A percentile compares a stretch with the other conserved stretches of the same genome.
Evolutionary conservation across 1,140 invertebrate genomes (phyloP).

Genomic region (Drosophila pseudoananassae): DNA sequence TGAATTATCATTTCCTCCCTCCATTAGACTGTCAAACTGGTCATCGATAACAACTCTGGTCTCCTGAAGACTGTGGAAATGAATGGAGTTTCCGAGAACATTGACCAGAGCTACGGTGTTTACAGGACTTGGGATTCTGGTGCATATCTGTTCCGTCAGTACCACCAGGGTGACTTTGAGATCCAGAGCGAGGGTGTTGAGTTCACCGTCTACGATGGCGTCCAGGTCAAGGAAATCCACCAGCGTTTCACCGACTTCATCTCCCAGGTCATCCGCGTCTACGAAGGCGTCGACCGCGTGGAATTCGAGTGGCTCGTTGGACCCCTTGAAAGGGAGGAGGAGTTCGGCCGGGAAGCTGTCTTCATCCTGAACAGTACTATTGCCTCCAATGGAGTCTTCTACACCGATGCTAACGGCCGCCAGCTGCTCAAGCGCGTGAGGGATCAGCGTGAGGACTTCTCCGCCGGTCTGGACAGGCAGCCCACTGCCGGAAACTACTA

Average conservation of each 20-base stretch:
- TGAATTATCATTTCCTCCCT: neutral
- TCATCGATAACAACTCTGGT: constrained; percentile 74
- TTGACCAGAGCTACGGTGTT: constrained; percentile 90
- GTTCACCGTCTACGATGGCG: constrained; percentile 86
- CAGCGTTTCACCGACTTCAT: constrained; percentile 91
- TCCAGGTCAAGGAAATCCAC: constrained; percentile 92
- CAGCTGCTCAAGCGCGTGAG: constrained; percentile 91
- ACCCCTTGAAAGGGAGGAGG: constrained; percentile 92
- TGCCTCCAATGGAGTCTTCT: constrained; percentile 89
- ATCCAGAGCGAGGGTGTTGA: constrained; percentile 85
- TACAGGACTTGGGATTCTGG: constrained; percentile 92
- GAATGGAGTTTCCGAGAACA: constrained; percentile 77
- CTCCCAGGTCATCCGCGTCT: constrained; percentile 92
- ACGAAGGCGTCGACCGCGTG: constrained; percentile 87
- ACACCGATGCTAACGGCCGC: constrained; percentile 97
- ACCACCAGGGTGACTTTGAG: constrained; percentile 63
- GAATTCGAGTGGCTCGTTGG: constrained; percentile 98
- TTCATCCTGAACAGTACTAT: constrained; percentile 89
- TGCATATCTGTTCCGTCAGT: constrained; percentile 94
- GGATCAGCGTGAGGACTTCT: constrained; percentile 91
- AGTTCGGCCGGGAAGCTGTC: constrained; percentile 93
- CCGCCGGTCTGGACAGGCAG: constrained; percentile 87
- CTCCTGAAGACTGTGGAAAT: constrained; percentile 86
- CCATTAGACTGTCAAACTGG: constrained; percentile 52
- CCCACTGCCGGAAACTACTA: constrained; percentile 95